Evolutionary conservation across 2,888 invertebrate species (phyloP), one percentile per base, ranked within the genome.

Genomic region (Schrankia costaestrigalis): DNA sequence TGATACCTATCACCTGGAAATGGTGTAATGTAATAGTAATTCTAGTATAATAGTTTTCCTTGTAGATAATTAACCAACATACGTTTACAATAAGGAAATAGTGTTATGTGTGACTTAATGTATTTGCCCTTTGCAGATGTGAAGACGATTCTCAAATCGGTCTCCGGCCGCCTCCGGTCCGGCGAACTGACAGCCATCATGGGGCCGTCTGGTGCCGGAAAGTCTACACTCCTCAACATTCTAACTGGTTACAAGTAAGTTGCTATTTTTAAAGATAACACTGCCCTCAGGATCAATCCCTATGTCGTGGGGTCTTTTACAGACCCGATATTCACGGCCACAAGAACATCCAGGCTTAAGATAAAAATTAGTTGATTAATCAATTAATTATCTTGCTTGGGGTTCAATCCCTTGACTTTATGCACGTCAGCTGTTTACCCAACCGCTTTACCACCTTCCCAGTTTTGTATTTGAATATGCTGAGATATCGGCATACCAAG

Each of bases 141-240:
- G 65, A 97, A 97, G 86, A 92, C 91, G 14, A 97, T 97, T 65
- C 90, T 97, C 56, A 96, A 96, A 86, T 92, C 93, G 49, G 96
- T 98, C 56, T 96, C 96, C 41, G 98, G 98, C 26, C 91, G 93
- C 56, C 91, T 97, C 44, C 91, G 93, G 15, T 95, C 97, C 21
- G 96, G 97, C 46, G 96, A 97, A 78, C 91, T 98, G 67, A 97
- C 97, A 3, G 98, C 97, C 54, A 97, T 98, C 68, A 98, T 98
- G 97, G 98, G 98, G 8, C 98, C 98, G 22, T 97, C 97, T 0
- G 98, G 98, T 15, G 97, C 96, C 35, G 96, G 97, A 57, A 97
- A 97, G 83, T 96, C 96, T 30, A 97, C 97, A 0, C 90, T 97
- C 10, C 93, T 97, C 72, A 97, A 97, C 73, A 97, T 97, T 60